Percentiles rank a stretch among this genome's conserved stretches.
Evolutionary conservation across 2,797 vertebrate species (phyloP).

Genomic region (Nyctibius grandis): DNA sequence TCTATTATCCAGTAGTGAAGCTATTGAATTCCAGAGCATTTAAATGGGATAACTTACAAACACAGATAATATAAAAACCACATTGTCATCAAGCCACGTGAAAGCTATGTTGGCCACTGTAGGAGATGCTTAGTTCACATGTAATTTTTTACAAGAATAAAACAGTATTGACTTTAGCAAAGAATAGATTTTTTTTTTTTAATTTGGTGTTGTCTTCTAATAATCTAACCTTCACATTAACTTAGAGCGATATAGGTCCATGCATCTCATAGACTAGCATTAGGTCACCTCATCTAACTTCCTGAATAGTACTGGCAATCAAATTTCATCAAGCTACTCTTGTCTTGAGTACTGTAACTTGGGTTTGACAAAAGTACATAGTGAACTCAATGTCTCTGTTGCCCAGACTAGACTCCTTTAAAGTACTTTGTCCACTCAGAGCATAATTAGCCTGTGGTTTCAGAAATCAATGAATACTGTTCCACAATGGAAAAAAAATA

Average conservation of each 20-base stretch:
- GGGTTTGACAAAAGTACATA: background rate
- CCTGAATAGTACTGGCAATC: background rate
- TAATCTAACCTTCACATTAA: background rate
- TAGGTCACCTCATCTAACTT: background rate
- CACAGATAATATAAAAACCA: background rate
- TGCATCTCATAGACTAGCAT: background rate
- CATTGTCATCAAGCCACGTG: background rate
- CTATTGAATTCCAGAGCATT: constrained; percentile 6
- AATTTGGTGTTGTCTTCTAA: background rate
- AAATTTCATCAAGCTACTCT: background rate
- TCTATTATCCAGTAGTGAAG: background rate
- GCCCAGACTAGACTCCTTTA: background rate
- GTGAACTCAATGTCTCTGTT: background rate
- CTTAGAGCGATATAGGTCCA: background rate
- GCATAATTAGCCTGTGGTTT: constrained; percentile 7
- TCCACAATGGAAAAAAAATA: background rate
- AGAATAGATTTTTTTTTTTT: background rate
- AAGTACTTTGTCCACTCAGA: background rate
- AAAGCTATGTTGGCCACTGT: background rate
- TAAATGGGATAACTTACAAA: background rate
- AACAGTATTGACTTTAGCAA: background rate
- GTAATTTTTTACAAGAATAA: background rate
- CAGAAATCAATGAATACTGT: constrained; percentile 12
- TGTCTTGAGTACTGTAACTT: background rate
- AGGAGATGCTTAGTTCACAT: background rate